Base-by-base conservation (phyloP, 2,797 vertebrate species). In the Telmatherina bonti region DNA sequence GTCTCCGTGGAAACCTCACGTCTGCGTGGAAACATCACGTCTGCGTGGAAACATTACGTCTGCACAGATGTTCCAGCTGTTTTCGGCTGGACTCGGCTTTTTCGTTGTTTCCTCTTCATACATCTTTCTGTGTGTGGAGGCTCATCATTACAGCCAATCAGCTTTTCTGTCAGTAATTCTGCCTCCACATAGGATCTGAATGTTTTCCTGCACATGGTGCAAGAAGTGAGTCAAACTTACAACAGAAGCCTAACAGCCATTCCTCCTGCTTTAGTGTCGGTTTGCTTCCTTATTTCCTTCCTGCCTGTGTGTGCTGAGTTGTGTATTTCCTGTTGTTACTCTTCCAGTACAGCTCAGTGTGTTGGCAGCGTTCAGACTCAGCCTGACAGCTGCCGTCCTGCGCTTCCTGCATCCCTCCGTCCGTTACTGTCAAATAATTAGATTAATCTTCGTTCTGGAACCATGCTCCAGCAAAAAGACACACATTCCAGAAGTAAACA, bases 301-400 rank as follows among this genome's bases (percentile, higher is more conserved):
- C 49, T 0, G n/a, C 3, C 22, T 24, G 22, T 35, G 33, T 64
- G 26, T 38, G 27, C 57, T 53, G 20, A 16, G 51, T 30, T 26
- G 24, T 66, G 45, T 33, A 9, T 64, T 76, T 79, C 67, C 41
- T 74, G 33, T n/a, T 66, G 49, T 72, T 49, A 59, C 35, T 66
- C 12, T 67, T 77, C 1, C 31, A 27, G 65, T 76, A 82, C 60
- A 57, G 30, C 76, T 71, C 36, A 72, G 35, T 75, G 67, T 64
- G 79, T 57, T 62, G 62, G 52, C 58, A 51, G 65, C 52, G 47
- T 47, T 80, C 66, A 73, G 72, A 85, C 88, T 68, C 68, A 68
- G 27, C 76, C 74, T 89, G 88, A 90, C 88, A 91, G 88, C 83
- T 89, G 84, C 85, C 78, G 58, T 67, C 79, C 70, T 38, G 72